Conservation (phyloP, 2,888 invertebrate species). For the Eurois occulta region DNA sequence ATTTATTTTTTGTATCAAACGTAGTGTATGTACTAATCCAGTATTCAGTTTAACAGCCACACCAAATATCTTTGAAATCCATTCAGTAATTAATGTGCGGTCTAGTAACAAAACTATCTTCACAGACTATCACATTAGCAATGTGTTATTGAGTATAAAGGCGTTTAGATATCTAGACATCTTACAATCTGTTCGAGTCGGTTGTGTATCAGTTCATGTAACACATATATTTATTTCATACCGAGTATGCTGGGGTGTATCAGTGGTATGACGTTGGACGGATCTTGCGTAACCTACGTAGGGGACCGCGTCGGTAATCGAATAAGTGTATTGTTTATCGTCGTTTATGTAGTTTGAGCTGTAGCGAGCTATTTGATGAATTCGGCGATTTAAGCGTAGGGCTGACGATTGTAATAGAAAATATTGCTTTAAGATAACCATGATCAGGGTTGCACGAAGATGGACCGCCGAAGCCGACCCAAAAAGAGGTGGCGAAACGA, state of each 20-base stretch:
- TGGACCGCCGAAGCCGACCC: neutral
- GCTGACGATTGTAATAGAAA: neutral
- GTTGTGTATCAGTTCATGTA: neutral
- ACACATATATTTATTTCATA: neutral
- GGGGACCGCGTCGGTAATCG: constrained; percentile 28
- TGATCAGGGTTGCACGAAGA: neutral
- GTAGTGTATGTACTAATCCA: too few relatives aligned
- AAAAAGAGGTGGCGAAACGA: too few relatives aligned
- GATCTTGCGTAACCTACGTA: constrained; percentile 2
- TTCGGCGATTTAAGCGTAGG: neutral
- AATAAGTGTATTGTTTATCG: constrained; percentile 16
- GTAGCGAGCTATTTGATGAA: neutral
- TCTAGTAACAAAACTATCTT: neutral
- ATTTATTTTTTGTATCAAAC: too few relatives aligned
- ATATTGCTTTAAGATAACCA: neutral
- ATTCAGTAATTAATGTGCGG: neutral
- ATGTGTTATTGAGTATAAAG: neutral
- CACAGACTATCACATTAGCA: neutral
- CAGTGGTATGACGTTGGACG: neutral
- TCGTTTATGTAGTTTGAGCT: neutral
- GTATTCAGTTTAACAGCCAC: neutral
- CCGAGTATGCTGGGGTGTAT: neutral
- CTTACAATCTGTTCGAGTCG: neutral
- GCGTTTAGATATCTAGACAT: neutral
- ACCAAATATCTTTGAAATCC: neutral